These are phyloP conservation scores for Hippocampus mohnikei DNA, from an alignment of 2,113 vertebrate species.

Conservation along the genomic window DNA sequence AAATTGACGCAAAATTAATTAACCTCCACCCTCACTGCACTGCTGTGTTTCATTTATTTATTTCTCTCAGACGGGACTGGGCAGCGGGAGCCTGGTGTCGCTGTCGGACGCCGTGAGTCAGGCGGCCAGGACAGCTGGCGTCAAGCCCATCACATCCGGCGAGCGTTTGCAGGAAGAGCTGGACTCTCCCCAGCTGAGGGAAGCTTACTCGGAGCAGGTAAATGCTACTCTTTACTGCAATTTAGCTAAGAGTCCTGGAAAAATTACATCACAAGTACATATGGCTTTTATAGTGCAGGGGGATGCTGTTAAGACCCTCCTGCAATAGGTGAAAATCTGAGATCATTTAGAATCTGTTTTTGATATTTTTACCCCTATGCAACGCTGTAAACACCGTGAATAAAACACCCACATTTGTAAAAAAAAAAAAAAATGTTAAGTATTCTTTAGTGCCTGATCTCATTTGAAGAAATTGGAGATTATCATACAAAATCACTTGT, in stretches of 20 bases:
- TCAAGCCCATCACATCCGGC: constrained; percentile 75
- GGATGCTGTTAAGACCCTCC: too few relatives aligned
- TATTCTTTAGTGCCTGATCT: too few relatives aligned
- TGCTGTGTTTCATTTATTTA: background rate
- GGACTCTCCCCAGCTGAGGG: constrained; percentile 78
- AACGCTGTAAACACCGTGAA: too few relatives aligned
- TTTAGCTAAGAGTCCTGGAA: background rate
- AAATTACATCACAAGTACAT: too few relatives aligned
- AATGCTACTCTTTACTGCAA: background rate
- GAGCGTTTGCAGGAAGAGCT: constrained; percentile 80
- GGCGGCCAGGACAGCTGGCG: constrained; percentile 80
- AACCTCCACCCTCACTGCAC: background rate
- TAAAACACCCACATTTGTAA: too few relatives aligned
- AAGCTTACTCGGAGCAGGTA: constrained; percentile 85
- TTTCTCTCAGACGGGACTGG: constrained; percentile 77
- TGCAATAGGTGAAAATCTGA: too few relatives aligned
- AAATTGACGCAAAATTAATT: background rate
- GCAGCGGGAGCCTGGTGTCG: constrained; percentile 80
- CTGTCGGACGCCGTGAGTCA: constrained; percentile 85
- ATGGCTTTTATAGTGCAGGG: too few relatives aligned
- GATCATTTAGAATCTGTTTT: too few relatives aligned
- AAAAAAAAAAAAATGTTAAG: too few relatives aligned
- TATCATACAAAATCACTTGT: too few relatives aligned
- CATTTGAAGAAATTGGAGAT: too few relatives aligned
- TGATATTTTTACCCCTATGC: too few relatives aligned